Base-by-base conservation (phyloP, 1,140 invertebrate genomes). In the Papilio aristodemus region DNA sequence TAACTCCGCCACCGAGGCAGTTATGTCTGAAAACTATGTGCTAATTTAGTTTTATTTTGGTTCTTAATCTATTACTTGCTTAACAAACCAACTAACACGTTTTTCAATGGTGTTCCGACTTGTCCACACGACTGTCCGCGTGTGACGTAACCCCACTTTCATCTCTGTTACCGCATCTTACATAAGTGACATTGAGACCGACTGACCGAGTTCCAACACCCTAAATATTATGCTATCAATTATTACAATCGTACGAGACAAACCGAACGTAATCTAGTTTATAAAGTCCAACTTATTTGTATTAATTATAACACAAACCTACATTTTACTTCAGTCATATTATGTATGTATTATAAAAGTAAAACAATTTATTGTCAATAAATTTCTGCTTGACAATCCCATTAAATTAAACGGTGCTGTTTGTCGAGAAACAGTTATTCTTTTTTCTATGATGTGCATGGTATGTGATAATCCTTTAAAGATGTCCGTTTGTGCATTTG, bases 101-200 rank as follows among this genome's bases (percentile, higher is more conserved):
- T 60, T 69, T 14, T 62, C 14, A n/a, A 50, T 57, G 54, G 22
- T 5, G 8, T 70, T 27, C 25, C 38, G 43, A 0, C 17, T 17
- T 71, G 36, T 60, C 22, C 60, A 72, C 69, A 60, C 46, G 19
- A n/a, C 66, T 63, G 27, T 75, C 71, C 68, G 25, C 10, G 62
- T 27, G 59, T 78, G 74, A 78, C 71, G 78, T 71, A 80, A 80
- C 27, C 9, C 4, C 71, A 74, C 76, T 76, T 80, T 80, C 74
- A 72, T 70, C 75, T 77, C 69, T 70, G 70, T 79, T 80, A 76
- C 76, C 46, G 72, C 72, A 74, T 72, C 64, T 79, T 81, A 78
- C 75, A 78, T 73, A 80, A 78, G 71, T 78, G 78, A 78, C 80
- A 82, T 82, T 82, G 80, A 77, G 71, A 78, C 80, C 78, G 73